These are phyloP conservation scores for Seriola dumerili DNA, from an alignment of 2,113 vertebrate species.

Conservation along the genomic window DNA sequence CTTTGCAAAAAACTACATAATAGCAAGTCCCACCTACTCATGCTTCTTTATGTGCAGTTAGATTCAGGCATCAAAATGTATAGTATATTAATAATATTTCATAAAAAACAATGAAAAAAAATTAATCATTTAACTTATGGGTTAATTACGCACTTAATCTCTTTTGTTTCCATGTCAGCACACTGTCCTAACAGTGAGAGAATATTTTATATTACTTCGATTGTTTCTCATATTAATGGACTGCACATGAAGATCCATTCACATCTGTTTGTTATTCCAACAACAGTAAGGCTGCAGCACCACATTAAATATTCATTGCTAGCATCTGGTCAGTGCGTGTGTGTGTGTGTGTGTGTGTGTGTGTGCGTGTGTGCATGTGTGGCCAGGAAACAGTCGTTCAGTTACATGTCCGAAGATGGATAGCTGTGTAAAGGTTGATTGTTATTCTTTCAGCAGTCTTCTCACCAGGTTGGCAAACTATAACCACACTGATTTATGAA, in stretches of 20 bases:
- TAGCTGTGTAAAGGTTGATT: neutral
- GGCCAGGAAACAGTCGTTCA: constrained; percentile 18
- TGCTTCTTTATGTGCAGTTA: neutral
- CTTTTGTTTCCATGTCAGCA: neutral
- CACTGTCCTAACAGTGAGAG: neutral
- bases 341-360: constrained; percentile 7
- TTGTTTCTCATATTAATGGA: constrained; percentile 44
- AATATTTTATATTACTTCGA: constrained; percentile 4
- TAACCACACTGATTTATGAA: neutral
- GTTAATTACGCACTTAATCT: neutral
- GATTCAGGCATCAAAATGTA: too few relatives aligned
- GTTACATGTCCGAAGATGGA: neutral
- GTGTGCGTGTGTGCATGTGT: constrained; percentile 4
- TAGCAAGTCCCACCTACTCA: constrained; percentile 9
- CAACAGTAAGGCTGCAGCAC: constrained; percentile 27
- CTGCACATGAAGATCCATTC: constrained; percentile 13
- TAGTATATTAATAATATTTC: neutral
- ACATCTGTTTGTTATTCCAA: constrained; percentile 60
- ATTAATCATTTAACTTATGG: neutral
- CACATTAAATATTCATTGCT: constrained; percentile 66
- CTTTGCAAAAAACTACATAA: neutral
- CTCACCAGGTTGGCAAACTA: neutral
- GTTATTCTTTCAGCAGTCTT: constrained; percentile 3
- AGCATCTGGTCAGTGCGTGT: constrained; percentile 60
- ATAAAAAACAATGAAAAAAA: neutral